Base-by-base conservation (phyloP, 2,113 vertebrate genomes). In the Erythrolamprus reginae region DNA sequence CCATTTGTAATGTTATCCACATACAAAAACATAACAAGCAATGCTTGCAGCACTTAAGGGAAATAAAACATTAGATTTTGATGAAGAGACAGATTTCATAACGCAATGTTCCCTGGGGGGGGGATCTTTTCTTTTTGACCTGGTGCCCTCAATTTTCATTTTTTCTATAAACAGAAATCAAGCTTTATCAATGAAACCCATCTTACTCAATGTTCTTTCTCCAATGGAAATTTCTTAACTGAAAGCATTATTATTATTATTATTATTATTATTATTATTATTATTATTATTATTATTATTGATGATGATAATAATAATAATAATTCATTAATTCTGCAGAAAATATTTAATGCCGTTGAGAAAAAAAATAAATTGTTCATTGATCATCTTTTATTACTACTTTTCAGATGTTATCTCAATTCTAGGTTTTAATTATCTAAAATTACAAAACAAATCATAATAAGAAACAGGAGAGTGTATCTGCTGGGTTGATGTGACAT, bases 1-100 rank as follows among this genome's bases (percentile, higher is more conserved):
- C 91, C 33, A 53, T 93, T 95, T 95, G 89, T 55, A 84, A 88
- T 87, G 9, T 5, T 89, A 47, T 8, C 89, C 2, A 28, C 2
- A 38, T 70, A 89, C 84, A 94, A 92, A 93, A 88, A 70, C 65
- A 55, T 1, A 9, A 89, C 15, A 50, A 61, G 52, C 47, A 92
- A 65, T 85, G 19, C 51, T 70, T 90, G 9, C 8, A 89, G 85
- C 52, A 86, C 45, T 51, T 93, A 90, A 47, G 86, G 47, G 50
- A 77, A 38, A 65, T 21, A 17, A 42, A 77, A 21, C 65, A 8
- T 38, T 38, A 42, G 70, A 77, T 77, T 77, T 77, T 77, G 70
- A 77, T 42, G 7, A 84, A 55, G 13, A 1, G 50, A 33, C 45
- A 38, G 10, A 4, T 90, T 55, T 28, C 17, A 17, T 42, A 77